Conservation (phyloP, 2,113 vertebrate genomes). For the Scophthalmus maximus region DNA sequence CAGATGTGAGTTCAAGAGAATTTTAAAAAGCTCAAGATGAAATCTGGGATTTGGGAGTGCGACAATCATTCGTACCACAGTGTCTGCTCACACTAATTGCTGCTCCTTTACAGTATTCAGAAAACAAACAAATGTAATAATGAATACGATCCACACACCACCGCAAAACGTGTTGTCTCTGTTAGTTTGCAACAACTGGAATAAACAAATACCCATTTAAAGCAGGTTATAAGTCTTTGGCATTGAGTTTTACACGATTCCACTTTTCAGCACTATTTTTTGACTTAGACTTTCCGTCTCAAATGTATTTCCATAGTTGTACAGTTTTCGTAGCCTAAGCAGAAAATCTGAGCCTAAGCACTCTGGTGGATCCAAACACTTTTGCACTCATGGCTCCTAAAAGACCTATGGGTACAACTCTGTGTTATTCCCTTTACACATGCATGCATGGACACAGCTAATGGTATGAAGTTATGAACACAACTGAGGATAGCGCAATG, state of each 20-base stretch:
- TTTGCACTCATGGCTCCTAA: slow-evolving; percentile 50
- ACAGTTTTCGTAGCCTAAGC: slow-evolving; percentile 40
- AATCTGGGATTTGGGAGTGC: slow-evolving; percentile 23
- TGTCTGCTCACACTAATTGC: slow-evolving; percentile 10
- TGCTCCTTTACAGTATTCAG: not conserved
- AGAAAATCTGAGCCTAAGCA: slow-evolving; percentile 17
- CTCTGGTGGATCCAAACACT: slow-evolving; percentile 32
- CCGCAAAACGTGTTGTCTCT: not conserved
- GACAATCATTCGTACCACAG: not conserved
- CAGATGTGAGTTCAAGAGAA: slow-evolving; percentile 37
- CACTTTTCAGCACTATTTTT: slow-evolving; percentile 17
- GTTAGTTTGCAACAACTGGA: slow-evolving; percentile 10
- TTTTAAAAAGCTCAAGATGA: slow-evolving; percentile 15
- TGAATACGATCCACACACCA: slow-evolving; percentile 4
- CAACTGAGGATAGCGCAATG: slow-evolving; percentile 34
- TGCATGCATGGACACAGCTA: slow-evolving; percentile 30
- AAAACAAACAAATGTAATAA: too few relatives aligned
- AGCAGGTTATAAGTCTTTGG: not conserved
- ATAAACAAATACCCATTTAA: not conserved
- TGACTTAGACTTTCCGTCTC: slow-evolving; percentile 26
- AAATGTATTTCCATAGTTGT: slow-evolving; percentile 31
- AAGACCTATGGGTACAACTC: slow-evolving; percentile 51
- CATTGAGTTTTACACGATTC: slow-evolving; percentile 7
- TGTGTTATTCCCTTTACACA: slow-evolving; percentile 40
- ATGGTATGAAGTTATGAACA: slow-evolving; percentile 40